A percentile compares a stretch with the other conserved stretches of the same genome.
phyloP scores from a whole-genome alignment of 2,113 vertebrate genomes.

The Melanocharis versteri region DNA sequence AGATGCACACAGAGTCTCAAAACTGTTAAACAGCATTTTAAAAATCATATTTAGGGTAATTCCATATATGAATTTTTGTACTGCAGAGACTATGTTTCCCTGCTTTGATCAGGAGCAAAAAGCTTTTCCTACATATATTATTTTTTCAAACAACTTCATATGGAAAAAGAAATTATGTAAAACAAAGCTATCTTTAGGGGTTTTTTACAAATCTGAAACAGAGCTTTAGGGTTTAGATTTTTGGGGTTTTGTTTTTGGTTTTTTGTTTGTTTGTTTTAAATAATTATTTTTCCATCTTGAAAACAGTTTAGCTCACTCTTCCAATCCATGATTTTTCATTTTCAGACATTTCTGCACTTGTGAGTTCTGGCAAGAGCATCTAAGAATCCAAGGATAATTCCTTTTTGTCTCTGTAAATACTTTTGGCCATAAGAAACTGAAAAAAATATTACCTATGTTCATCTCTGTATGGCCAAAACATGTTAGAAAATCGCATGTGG shows the following conservation, averaged over 20 bases:
- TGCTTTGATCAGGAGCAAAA: neutral
- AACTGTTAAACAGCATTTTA: neutral
- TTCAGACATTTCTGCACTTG: neutral
- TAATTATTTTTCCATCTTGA: neutral
- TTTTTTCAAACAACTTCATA: neutral
- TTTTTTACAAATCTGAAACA: neutral
- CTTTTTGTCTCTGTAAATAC: neutral
- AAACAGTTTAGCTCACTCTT: neutral
- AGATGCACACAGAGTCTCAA: neutral
- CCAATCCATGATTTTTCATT: neutral
- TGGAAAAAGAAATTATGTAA: neutral
- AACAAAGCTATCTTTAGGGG: neutral
- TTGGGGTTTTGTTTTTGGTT: neutral
- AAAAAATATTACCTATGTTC: neutral
- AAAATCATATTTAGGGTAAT: neutral
- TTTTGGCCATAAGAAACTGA: neutral
- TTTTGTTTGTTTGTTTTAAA: neutral
- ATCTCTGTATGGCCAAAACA: neutral
- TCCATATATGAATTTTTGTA: neutral
- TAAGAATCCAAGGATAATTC: neutral
- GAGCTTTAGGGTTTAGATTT: neutral
- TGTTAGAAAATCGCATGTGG: neutral
- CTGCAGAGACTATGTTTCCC: accelerated
- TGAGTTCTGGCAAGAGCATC: neutral
- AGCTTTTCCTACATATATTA: neutral